phyloP scores from a whole-genome alignment of 2,113 vertebrate genomes.

The Opisthocomus hoazin region DNA sequence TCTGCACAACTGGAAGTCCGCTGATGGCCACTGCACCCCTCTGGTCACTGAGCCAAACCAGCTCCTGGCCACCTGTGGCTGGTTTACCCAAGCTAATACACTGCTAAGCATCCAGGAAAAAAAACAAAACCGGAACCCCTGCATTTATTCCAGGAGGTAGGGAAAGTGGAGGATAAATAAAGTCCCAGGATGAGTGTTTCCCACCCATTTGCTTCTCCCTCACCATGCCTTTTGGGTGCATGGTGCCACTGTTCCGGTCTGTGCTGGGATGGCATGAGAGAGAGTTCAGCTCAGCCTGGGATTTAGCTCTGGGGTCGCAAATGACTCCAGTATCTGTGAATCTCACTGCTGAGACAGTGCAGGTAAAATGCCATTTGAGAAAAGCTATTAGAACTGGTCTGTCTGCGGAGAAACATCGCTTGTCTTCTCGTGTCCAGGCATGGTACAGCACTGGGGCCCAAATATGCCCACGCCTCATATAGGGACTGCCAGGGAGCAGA shows the following conservation, averaged over 20 bases:
- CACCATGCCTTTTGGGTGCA: background rate
- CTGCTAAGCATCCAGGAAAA: background rate
- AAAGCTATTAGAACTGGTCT: background rate
- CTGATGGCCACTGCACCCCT: background rate
- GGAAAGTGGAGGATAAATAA: background rate
- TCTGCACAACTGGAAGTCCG: background rate
- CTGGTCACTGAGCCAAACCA: background rate
- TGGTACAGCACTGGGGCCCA: background rate
- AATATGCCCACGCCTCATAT: rapidly evolving
- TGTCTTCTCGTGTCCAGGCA: background rate
- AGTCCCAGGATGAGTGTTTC: background rate
- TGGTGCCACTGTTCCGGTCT: background rate
- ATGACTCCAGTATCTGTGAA: background rate
- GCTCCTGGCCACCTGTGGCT: background rate
- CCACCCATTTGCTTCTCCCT: background rate
- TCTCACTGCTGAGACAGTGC: background rate
- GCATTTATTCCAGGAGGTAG: background rate
- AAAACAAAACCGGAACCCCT: background rate
- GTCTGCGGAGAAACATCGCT: background rate
- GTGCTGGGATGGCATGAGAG: rapidly evolving
- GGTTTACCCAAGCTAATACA: background rate
- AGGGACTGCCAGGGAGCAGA: background rate
- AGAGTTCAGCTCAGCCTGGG: background rate
- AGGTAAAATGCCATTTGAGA: background rate
- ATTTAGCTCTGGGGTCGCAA: background rate